Evolutionary conservation across 37 sponge, comb jelly and placozoan genomes (phyloP).

Genomic region (Tethya wilhelma): DNA sequence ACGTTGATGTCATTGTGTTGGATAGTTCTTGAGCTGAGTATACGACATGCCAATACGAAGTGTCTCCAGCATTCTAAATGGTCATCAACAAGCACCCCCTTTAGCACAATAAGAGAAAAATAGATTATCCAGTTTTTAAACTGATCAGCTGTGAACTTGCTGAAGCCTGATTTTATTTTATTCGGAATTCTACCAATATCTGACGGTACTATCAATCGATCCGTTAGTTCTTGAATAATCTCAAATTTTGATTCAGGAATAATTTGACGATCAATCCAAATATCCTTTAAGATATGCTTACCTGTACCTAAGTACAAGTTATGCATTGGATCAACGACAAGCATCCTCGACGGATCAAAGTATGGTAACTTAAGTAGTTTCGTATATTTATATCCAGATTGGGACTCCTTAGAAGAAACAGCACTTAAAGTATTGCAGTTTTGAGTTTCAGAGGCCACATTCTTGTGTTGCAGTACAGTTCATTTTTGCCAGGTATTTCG

Average conservation of each 20-base stretch:
- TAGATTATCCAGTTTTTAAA: constrained; percentile 48
- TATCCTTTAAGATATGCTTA: constrained; percentile 37
- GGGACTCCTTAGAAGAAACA: not conserved
- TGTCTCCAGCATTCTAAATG: constrained; percentile 49
- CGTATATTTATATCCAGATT: constrained; percentile 38
- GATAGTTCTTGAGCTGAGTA: constrained; percentile 16
- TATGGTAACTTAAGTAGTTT: constrained; percentile 52
- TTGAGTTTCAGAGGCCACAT: not conserved
- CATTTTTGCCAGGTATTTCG: constrained; percentile 13
- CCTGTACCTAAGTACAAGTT: constrained; percentile 62
- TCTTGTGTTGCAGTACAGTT: not conserved
- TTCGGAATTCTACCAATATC: constrained; percentile 43
- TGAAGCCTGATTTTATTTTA: constrained; percentile 23
- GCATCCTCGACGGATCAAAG: constrained; percentile 51
- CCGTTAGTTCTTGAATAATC: not conserved
- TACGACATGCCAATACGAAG: constrained; percentile 55
- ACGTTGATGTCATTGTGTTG: not conserved
- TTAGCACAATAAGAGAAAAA: constrained; percentile 26
- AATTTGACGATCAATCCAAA: constrained; percentile 13
- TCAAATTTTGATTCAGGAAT: not conserved
- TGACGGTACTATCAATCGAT: constrained; percentile 27
- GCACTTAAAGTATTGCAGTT: not conserved
- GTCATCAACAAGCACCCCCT: constrained; percentile 9
- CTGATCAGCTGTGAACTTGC: constrained; percentile 59
- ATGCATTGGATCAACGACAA: constrained; percentile 76